Base-by-base conservation (phyloP, 2,888 invertebrate species). In the Holacanthella duospinosa region DNA sequence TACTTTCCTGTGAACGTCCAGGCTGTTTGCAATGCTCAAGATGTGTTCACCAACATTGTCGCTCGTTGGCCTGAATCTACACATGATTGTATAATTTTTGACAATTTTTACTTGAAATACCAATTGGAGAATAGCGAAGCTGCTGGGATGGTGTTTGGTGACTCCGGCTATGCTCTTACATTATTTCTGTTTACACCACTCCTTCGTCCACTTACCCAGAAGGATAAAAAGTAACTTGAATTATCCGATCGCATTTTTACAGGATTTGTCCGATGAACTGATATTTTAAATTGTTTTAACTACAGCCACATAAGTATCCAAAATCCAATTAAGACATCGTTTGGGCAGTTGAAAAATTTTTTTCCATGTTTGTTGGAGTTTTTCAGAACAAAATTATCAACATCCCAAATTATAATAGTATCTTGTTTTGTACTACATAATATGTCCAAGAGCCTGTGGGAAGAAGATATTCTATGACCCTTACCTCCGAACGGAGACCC, bases 361-460 rank as follows among this genome's bases (percentile, higher is more conserved):
- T 61, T 61, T 26, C 16, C 4, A 36, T 61, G 55, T n/a, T 19
- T 61, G 9, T 24, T 53, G 9, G n/a, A 29, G 4, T 36, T 28
- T 28, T 25, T 61, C 43, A n/a, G 61, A 4, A 61, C 61, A 19
- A 36, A 61, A 25, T 4, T 61, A 1, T 6, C 53, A 55, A 61
- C 54, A 16, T 29, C 55, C 2, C 19, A 55, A 2, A 25, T 25
- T 3, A 61, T 61, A 29, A 61, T 55, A 1, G 27, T 43, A 2
- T 25, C 53, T 3, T 61, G 61, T 36, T 61, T 61, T 55, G 55
- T 61, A 1, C 55, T 61, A 6, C 61, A 61, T 26, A 61, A 61
- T 43, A 54, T 61, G 1, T 9, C 48, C 19, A 48, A 48, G 21
- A 9, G 21, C 16, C 48, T 48, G 21, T 9, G 19, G 4, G 48